Conservation (phyloP, 2,797 vertebrate species). For the Sebastes ruberrimus region DNA sequence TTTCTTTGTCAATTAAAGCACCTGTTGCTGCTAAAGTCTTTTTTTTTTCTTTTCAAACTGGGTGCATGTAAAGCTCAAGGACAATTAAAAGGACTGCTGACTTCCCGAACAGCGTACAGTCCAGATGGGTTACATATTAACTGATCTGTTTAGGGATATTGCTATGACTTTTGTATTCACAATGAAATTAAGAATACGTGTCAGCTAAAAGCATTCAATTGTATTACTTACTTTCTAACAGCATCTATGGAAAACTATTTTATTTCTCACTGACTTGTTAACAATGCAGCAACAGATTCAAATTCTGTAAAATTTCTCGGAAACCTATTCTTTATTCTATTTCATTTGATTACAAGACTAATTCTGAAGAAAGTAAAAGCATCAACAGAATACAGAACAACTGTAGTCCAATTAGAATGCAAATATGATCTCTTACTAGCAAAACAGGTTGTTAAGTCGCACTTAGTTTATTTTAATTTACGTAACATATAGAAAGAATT, state of each 20-base stretch:
- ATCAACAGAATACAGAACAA: neutral
- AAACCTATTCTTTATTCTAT: neutral
- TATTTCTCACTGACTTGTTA: neutral
- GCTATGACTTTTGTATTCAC: neutral
- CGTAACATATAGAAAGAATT: neutral
- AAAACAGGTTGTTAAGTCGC: neutral
- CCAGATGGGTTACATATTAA: conserved; percentile 44
- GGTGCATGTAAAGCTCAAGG: neutral
- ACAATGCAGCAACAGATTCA: neutral
- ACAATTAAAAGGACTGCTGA: neutral
- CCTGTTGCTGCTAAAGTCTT: neutral
- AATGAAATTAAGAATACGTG: neutral
- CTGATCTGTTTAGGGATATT: neutral
- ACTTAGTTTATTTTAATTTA: neutral
- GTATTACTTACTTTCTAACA: neutral
- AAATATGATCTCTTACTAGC: neutral
- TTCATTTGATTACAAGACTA: neutral
- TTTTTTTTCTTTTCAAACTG: neutral
- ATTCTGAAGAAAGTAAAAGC: neutral
- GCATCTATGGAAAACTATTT: neutral
- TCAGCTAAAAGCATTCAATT: neutral
- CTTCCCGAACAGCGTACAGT: neutral
- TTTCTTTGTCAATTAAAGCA: neutral
- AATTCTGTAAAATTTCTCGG: neutral
- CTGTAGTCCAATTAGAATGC: neutral